These are phyloP conservation scores for Acrocera orbiculus DNA, from an alignment of 2,888 invertebrate species.

Conservation along the genomic window DNA sequence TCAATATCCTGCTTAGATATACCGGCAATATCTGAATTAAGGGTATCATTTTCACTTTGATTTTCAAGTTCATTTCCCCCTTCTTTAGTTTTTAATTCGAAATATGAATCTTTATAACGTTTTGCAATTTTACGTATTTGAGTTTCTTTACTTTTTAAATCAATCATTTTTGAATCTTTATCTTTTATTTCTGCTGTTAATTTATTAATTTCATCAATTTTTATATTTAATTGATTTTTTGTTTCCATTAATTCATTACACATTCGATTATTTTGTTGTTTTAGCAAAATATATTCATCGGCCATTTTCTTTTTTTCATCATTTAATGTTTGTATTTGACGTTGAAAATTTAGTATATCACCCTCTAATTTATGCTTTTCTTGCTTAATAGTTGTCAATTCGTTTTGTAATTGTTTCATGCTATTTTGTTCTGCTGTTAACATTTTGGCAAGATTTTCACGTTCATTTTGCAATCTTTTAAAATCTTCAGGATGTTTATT, in stretches of 20 bases:
- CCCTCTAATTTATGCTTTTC: conserved; percentile 53
- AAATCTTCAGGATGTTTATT: conserved; percentile 87
- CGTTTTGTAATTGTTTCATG: conserved; percentile 48
- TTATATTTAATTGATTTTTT: conserved; percentile 38
- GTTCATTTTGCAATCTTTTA: conserved; percentile 64
- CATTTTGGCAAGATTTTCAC: conserved; percentile 63
- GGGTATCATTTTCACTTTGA: conserved; percentile 30
- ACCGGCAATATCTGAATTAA: conserved; percentile 25
- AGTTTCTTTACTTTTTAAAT: conserved; percentile 49
- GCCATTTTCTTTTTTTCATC: conserved; percentile 47
- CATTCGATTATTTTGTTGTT: conserved; percentile 39
- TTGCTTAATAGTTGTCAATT: conserved; percentile 40
- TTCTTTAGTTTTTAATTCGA: conserved; percentile 53
- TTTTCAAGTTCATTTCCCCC: conserved; percentile 38
- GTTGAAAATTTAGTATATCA: conserved; percentile 41
- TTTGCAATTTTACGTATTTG: conserved; percentile 78
- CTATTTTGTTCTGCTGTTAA: conserved; percentile 58
- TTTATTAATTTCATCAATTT: conserved; percentile 42
- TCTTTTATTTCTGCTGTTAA: conserved; percentile 45
- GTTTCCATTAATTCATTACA: conserved; percentile 46
- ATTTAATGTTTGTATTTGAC: conserved; percentile 38
- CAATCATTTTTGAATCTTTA: conserved; percentile 48
- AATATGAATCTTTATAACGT: conserved; percentile 75
- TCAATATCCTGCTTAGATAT: conserved; percentile 28
- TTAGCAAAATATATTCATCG: conserved; percentile 43